These are phyloP conservation scores for Limanda limanda DNA, from an alignment of 2,113 vertebrate genomes.

Conservation along the genomic window DNA sequence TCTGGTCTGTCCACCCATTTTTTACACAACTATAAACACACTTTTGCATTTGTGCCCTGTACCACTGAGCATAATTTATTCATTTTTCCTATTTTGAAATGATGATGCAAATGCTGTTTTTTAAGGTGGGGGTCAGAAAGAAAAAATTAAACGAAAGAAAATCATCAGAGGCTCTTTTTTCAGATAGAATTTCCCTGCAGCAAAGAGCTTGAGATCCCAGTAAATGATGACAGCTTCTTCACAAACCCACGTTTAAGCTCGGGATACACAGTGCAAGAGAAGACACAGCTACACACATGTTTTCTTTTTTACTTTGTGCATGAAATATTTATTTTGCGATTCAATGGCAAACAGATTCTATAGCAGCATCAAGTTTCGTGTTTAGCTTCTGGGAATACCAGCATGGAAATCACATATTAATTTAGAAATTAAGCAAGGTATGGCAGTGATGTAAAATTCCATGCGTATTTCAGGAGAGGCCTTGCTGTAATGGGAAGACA, in stretches of 20 bases:
- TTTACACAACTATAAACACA: constrained; percentile 18
- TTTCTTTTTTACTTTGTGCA: constrained; percentile 24
- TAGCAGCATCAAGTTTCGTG: constrained; percentile 15
- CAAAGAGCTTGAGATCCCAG: constrained; percentile 28
- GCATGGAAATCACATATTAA: constrained; percentile 13
- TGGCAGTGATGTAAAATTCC: constrained; percentile 16
- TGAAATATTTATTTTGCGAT: constrained; percentile 65
- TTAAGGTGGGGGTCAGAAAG: constrained; percentile 15
- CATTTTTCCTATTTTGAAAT: constrained; percentile 20
- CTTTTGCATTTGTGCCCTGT: constrained; percentile 15
- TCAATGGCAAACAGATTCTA: constrained; percentile 32
- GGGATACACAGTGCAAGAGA: constrained; percentile 15
- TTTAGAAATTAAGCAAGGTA: constrained; percentile 21
- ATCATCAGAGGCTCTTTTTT: neutral
- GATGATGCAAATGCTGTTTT: constrained; percentile 37
- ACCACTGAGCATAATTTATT: constrained; percentile 36
- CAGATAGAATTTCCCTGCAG: constrained; percentile 11
- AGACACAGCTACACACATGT: neutral
- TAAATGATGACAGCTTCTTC: constrained; percentile 27
- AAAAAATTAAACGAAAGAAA: neutral
- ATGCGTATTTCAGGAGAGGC: constrained; percentile 12
- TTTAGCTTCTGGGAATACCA: constrained; percentile 27
- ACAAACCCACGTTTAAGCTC: constrained; percentile 26
- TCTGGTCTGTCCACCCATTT: constrained; percentile 4
- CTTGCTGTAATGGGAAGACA: constrained; percentile 7